Evolutionary conservation across 2,113 vertebrate species (phyloP).

Genomic region (Grammomys dolichurus): DNA sequence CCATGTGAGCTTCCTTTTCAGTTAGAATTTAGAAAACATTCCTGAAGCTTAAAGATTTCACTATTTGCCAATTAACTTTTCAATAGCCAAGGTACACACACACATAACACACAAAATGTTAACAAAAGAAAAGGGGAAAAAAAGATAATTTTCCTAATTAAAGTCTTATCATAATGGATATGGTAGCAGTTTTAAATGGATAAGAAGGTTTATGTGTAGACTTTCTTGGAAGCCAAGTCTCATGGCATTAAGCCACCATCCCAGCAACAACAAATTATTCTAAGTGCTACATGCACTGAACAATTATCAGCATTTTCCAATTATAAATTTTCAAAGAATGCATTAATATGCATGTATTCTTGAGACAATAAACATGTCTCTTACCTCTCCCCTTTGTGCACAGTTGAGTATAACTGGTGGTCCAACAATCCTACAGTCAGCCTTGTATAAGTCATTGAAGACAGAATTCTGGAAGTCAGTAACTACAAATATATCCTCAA

Average conservation of each 20-base stretch:
- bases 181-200: not conserved
- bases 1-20: constrained; percentile 60
- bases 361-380: constrained; percentile 39
- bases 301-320: constrained; percentile 25
- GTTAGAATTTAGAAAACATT: constrained; percentile 42
- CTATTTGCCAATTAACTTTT: constrained; percentile 5
- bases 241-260: not conserved
- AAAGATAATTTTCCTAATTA: constrained; percentile 43
- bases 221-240: constrained; percentile 13
- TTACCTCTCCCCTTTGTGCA: constrained; percentile 92
- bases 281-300: constrained; percentile 38
- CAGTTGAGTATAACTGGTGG: constrained; percentile 94
- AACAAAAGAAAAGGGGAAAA: not conserved
- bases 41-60: constrained; percentile 32
- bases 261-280: not conserved
- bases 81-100: constrained; percentile 12
- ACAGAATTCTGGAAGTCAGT: constrained; percentile 91
- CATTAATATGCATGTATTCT: constrained; percentile 38
- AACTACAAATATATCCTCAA: constrained; percentile 94
- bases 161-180: not conserved
- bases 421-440: constrained; percentile 93
- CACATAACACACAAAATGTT: not conserved
- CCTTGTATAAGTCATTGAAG: constrained; percentile 92
- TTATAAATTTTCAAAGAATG: constrained; percentile 17
- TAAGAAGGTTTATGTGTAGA: not conserved